These are phyloP conservation scores for Mesorhabditis belari DNA, from an alignment of 2,888 invertebrate genomes.

Conservation along the genomic window DNA sequence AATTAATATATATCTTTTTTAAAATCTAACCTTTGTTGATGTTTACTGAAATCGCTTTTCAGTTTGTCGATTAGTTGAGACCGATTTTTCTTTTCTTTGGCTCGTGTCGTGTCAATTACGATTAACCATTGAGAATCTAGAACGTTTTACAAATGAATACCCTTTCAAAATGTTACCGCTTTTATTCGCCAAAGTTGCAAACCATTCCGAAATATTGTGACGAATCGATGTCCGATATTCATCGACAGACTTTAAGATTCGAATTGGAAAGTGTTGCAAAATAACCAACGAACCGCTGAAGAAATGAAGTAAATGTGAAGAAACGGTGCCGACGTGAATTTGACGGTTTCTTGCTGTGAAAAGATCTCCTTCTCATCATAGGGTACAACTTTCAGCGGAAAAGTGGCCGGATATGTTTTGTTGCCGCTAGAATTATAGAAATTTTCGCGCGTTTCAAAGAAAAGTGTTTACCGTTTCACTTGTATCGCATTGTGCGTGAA, in stretches of 20 bases:
- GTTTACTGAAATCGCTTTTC: slow-evolving; percentile 39
- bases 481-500: slow-evolving; percentile 23
- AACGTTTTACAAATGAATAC: not conserved
- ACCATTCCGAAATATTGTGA: slow-evolving; percentile 49
- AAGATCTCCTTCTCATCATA: slow-evolving; percentile 33
- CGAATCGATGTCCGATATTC: slow-evolving; percentile 43
- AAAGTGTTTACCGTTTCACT: slow-evolving; percentile 19
- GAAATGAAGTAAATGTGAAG: slow-evolving; percentile 44
- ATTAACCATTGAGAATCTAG: slow-evolving; percentile 45
- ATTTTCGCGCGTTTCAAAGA: not conserved
- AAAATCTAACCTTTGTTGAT: slow-evolving; percentile 5
- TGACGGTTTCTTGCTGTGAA: slow-evolving; percentile 14
- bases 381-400: slow-evolving; percentile 33
- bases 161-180: not conserved
- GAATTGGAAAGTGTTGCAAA: not conserved
- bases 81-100: slow-evolving; percentile 44
- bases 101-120: slow-evolving; percentile 39
- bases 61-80: slow-evolving; percentile 40
- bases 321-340: slow-evolving; percentile 30
- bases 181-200: slow-evolving; percentile 21
- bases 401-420: slow-evolving; percentile 21
- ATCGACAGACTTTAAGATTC: slow-evolving; percentile 34
- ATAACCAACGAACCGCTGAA: slow-evolving; percentile 21
- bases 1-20: not conserved
- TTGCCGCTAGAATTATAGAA: slow-evolving; percentile 20